Evolutionary conservation across 2,113 vertebrate genomes (phyloP).

Genomic region (Hippocampus guttulatus): DNA sequence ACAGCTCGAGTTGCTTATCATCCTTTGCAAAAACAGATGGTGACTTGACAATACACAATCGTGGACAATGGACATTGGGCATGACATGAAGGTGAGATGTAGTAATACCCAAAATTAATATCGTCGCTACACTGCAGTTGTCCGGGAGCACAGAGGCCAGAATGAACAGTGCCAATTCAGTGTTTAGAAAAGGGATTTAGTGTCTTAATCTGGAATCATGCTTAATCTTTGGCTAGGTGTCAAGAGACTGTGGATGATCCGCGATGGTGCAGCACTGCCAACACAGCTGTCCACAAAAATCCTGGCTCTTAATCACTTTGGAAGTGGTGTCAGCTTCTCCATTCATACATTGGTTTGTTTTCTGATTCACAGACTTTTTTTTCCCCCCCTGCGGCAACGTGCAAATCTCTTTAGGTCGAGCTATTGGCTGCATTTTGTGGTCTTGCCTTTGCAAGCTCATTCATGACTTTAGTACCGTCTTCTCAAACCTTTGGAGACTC

Average conservation of each 20-base stretch:
- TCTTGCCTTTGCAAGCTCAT: neutral
- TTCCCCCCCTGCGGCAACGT: neutral
- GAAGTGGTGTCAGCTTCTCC: conserved; percentile 18
- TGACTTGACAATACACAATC: conserved; percentile 42
- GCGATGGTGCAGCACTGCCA: neutral
- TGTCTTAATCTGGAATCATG: conserved; percentile 60
- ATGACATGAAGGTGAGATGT: conserved; percentile 46
- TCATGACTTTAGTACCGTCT: neutral
- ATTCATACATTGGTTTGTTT: neutral
- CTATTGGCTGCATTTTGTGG: conserved; percentile 17
- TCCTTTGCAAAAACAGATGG: conserved; percentile 21
- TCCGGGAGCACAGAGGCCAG: conserved; percentile 36
- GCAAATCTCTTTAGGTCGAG: neutral
- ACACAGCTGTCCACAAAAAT: conserved; percentile 12
- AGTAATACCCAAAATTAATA: conserved; percentile 55
- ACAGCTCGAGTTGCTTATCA: conserved; percentile 35
- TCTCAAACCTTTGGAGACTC: neutral
- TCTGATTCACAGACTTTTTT: neutral
- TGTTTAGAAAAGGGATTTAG: conserved; percentile 47
- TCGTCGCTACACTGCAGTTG: conserved; percentile 22
- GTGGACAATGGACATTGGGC: conserved; percentile 19
- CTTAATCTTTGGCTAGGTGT: conserved; percentile 48
- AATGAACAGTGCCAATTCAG: conserved; percentile 26
- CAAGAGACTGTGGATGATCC: conserved; percentile 27
- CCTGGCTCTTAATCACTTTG: conserved; percentile 12